Percentiles rank a stretch among this genome's conserved stretches.
These are phyloP conservation scores for Coturnix japonica DNA, from an alignment of 2,113 vertebrate species.

Conservation along the genomic window DNA sequence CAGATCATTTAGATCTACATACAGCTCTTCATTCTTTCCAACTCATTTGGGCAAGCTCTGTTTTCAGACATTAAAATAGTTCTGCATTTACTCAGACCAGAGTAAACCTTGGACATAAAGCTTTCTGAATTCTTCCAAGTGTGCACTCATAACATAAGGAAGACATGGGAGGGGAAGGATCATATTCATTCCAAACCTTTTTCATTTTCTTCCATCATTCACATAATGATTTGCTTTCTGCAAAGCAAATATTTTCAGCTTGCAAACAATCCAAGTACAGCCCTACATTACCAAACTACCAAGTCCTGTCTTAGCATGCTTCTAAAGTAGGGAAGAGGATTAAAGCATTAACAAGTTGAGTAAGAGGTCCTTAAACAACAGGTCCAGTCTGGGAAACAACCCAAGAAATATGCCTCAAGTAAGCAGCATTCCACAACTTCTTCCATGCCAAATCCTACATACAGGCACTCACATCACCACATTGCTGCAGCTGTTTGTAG, in stretches of 20 bases:
- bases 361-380: constrained; percentile 59
- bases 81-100: neutral
- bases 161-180: neutral
- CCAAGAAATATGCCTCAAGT: neutral
- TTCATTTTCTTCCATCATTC: neutral
- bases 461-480: neutral
- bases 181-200: neutral
- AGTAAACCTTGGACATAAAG: neutral
- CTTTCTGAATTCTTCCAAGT: neutral
- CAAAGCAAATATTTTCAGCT: constrained; percentile 21
- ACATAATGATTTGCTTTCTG: neutral
- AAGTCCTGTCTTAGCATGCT: constrained; percentile 14
- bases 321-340: constrained; percentile 42
- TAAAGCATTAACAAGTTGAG: constrained; percentile 59
- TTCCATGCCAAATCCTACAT: neutral
- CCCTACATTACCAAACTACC: neutral
- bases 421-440: constrained; percentile 43
- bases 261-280: neutral
- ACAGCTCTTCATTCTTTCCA: neutral
- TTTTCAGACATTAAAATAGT: neutral
- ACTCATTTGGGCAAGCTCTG: neutral
- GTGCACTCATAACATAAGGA: neutral
- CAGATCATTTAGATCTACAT: neutral
- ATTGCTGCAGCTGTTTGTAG: neutral
- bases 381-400: constrained; percentile 25